A percentile compares a stretch with the other conserved stretches of the same genome.
Conservation (phyloP, 2,797 vertebrate genomes). For the Triplophysa yarkandensis region DNA sequence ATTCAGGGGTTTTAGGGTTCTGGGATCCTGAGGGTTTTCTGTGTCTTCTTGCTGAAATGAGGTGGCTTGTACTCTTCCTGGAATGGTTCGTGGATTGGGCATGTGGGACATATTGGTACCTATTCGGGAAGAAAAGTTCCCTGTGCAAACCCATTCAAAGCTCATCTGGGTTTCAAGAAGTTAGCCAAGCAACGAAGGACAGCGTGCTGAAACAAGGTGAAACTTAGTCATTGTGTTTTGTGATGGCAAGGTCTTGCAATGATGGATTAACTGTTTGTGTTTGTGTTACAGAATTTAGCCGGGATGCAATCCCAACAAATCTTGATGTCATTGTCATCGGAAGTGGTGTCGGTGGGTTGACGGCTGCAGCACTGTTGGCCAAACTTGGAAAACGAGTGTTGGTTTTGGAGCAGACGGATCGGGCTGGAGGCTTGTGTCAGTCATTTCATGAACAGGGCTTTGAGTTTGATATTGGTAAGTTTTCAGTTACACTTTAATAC, state of each 20-base stretch:
- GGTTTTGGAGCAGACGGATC: conserved; percentile 23
- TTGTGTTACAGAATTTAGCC: not conserved
- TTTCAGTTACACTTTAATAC: too few species aligned
- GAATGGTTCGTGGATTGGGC: conserved; percentile 33
- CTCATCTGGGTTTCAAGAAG: not conserved
- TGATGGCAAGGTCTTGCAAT: too few species aligned
- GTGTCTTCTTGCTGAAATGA: not conserved
- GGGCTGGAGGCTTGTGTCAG: conserved; percentile 34
- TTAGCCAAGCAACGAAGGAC: conserved; percentile 4
- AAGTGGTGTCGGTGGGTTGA: conserved; percentile 19
- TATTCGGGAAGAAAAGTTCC: conserved; percentile 4
- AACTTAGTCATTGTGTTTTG: too few species aligned
- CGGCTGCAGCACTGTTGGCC: not conserved
- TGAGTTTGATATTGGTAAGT: conserved; percentile 28
- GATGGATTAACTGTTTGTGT: rapidly evolving
- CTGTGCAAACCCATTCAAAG: not conserved
- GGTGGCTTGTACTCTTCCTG: conserved; percentile 16
- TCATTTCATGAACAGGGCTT: conserved; percentile 30
- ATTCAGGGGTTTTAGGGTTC: too few species aligned
- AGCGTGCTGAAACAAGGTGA: not conserved
- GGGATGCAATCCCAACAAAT: not conserved
- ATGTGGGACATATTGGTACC: conserved; percentile 3
- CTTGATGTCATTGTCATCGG: conserved; percentile 37
- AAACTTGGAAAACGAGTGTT: conserved; percentile 38
- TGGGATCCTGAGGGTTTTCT: not conserved